Base-by-base conservation (phyloP, 2,113 vertebrate genomes). In the Chroicocephalus ridibundus region DNA sequence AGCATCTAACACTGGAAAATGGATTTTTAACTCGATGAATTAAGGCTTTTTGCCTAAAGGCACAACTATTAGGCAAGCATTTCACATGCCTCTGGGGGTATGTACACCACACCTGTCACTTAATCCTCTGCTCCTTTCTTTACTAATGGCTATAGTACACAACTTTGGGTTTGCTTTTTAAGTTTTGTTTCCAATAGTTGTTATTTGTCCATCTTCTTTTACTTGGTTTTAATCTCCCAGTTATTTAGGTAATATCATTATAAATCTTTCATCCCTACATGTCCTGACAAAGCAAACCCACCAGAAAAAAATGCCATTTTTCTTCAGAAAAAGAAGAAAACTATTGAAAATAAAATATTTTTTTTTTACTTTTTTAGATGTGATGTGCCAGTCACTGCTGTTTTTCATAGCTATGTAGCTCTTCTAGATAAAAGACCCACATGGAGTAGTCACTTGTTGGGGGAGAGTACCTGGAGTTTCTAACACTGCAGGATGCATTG, bases 21-120 rank as follows among this genome's bases (percentile, higher is more conserved):
- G 82, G 42, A 78, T 96, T 96, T 97, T 72, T 92, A 60, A 38
- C 36, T 87, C 34, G 4, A 51, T 95, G 70, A 96, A 61, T 87
- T 95, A 83, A 92, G 78, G 54, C 8, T 88, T 96, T 93, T 97
- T 97, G 82, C 88, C 90, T 86, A 11, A 92, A 94, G 84, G 26
- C 34, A 75, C 32, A 89, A 52, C 55, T 64, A 66, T 94, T 86
- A 93, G 62, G 29, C 21, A 6, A 80, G 25, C 42, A 12, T 94
- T 98, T 94, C 16, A 4, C 5, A 13, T 84, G n/a, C 18, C 68
- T 91, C 44, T 82, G 40, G 60, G 32, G 26, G 4, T 64, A 60
- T 7, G 2, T 91, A 40, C 42, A 64, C 17, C n/a, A 62, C 12
- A 74, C 5, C 42, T 91, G 36, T 82, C 66, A 60, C 68, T 75